Base-by-base conservation (phyloP, 1,140 invertebrate species). In the Lucilia cuprina region DNA sequence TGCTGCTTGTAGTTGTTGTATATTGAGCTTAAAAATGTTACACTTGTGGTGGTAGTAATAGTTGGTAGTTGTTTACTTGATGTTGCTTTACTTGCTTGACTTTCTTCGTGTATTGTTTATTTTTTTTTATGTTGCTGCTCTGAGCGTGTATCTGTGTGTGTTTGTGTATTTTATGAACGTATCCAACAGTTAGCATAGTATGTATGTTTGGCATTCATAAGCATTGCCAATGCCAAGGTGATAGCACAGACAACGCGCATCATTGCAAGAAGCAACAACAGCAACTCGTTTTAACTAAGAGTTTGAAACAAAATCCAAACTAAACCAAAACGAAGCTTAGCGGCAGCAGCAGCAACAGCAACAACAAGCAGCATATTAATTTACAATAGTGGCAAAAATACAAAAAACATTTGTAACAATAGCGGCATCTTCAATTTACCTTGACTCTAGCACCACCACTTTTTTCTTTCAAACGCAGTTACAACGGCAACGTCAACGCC, bases 141-240 rank as follows among this genome's bases (percentile, higher is more conserved):
- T 70, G 17, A 8, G 7, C 25, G 65, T 17, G 14, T n/a, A 30
- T 30, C 25, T 19, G 75, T 78, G 25, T 74, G 17, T 7, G 35
- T 60, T 2, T n/a, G 55, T 60, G 41, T 82, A 21, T 47, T 82
- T 77, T 70, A 65, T 70, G 65, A 60, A 60, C 41, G 55, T 84
- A 82, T 82, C 77, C 55, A 82, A 82, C 77, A 7, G 41, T 30
- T 30, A 30, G 25, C 78, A 82, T 84, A 83, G 74, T 25, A 55
- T 74, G 25, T 83, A 82, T 82, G 82, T 85, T 83, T 82, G 84
- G 86, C 85, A 85, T 85, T 90, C 89, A 90, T 86, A 90, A 88
- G 87, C 87, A 87, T 87, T 87, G 84, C 88, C 89, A 90, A 89
- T 90, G 89, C 89, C 89, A 90, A 90, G 89, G 88, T 88, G 89